These are phyloP conservation scores for Clunio marinus DNA, from an alignment of 2,888 invertebrate species.

Conservation along the genomic window DNA sequence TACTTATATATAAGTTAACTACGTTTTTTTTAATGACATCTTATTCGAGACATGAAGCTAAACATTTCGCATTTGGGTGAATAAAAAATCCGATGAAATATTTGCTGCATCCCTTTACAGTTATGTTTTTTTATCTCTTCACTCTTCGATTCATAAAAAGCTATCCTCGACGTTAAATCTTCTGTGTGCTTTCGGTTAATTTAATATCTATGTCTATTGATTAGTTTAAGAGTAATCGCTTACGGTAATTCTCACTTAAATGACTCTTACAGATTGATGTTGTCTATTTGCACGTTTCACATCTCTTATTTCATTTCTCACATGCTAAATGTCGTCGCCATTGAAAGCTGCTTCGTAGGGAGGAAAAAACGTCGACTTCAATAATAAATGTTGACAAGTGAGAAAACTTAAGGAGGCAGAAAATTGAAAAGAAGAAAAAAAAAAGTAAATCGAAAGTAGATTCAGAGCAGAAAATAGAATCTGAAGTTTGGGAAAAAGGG, in stretches of 20 bases:
- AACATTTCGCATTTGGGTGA: background rate
- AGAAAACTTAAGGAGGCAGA: slow-evolving; percentile 30
- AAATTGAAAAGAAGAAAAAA: too few relatives aligned
- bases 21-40: too few relatives aligned
- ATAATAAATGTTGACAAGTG: slow-evolving; percentile 36
- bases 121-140: background rate
- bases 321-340: background rate
- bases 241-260: background rate
- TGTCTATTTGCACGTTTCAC: slow-evolving; percentile 30
- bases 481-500: background rate
- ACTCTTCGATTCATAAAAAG: background rate
- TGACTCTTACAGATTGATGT: slow-evolving; percentile 27
- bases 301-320: background rate
- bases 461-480: background rate
- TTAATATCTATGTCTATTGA: slow-evolving; percentile 39
- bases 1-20: slow-evolving; percentile 1
- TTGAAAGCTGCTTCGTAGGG: background rate
- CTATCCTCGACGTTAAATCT: background rate
- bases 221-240: slow-evolving; percentile 38
- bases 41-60: background rate
- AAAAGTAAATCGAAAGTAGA: background rate
- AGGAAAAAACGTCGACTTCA: slow-evolving; percentile 9
- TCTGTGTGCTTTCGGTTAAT: slow-evolving; percentile 7
- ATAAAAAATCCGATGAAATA: background rate
- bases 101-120: slow-evolving; percentile 1